Base-by-base conservation (phyloP, 2,888 invertebrate species). In the Clanis bilineata region DNA sequence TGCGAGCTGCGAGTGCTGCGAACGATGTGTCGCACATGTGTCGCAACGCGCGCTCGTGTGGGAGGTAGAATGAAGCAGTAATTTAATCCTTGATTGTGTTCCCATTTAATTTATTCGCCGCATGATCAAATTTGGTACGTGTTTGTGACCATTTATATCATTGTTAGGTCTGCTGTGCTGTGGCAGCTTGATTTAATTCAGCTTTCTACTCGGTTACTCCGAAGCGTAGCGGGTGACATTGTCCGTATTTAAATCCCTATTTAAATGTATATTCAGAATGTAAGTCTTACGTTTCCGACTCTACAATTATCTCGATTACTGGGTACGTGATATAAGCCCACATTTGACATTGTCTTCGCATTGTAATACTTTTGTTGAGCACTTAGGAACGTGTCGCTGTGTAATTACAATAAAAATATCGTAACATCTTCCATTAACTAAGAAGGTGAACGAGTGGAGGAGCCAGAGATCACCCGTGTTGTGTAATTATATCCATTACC, bases 71-170 rank as follows among this genome's bases (percentile, higher is more conserved):
- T 90, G 86, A 85, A 88, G 77, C 89, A 80, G 86, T 91, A 88
- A 91, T 91, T 91, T 89, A 89, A 88, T 86, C 90, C 90, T 82
- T 90, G 89, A 90, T 92, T 92, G 90, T 91, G 86, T 90, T 83
- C 82, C 79, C 83, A 88, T 89, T 88, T 87, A 90, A 90, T 89
- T 90, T 91, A 90, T 90, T 88, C 83, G 85, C 84, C 69, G 79
- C 85, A 85, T 86, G 86, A 87, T 90, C 89, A 89, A 90, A 90
- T 90, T 91, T 86, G 89, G 88, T 82, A 80, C 83, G 83, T 83
- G 84, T 85, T 84, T 85, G 85, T 83, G 80, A 83, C 80, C 86
- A 86, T 89, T 88, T 87, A 82, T 82, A 80, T 82, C 74, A 85
- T 80, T 85, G 83, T 82, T 79, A 75, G 71, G 70, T 63, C 64